A percentile compares a stretch with the other conserved stretches of the same genome.
Conservation (phyloP, 1,140 invertebrate genomes). For the Ceratoteleas bidentatus region DNA sequence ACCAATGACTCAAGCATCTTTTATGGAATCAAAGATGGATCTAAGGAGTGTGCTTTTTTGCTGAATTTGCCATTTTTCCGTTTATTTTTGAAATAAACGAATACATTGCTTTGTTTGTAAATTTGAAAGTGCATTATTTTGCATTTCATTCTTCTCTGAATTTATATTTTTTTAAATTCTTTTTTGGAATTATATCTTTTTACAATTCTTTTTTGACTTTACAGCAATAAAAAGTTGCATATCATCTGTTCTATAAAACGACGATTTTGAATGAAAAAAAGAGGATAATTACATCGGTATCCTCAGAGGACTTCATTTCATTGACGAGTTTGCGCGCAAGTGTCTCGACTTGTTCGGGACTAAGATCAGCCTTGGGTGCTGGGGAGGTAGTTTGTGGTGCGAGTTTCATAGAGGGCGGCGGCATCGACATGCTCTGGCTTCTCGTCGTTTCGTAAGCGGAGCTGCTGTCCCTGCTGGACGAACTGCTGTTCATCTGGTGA, state of each 20-base stretch:
- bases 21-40: slow-evolving; percentile 74
- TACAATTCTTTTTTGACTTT: too few relatives aligned
- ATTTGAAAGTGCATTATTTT: too few relatives aligned
- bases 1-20: slow-evolving; percentile 80
- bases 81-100: too few relatives aligned
- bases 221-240: too few relatives aligned
- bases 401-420: slow-evolving; percentile 72
- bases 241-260: too few relatives aligned
- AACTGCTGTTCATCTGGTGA: slow-evolving; percentile 78
- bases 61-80: not conserved
- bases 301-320: slow-evolving; percentile 67
- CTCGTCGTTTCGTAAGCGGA: slow-evolving; percentile 70
- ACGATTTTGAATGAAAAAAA: too few relatives aligned
- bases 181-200: too few relatives aligned
- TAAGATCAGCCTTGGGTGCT: slow-evolving; percentile 37
- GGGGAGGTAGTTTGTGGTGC: slow-evolving; percentile 65
- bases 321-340: slow-evolving; percentile 67
- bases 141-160: too few relatives aligned
- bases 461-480: slow-evolving; percentile 69
- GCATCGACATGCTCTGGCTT: slow-evolving; percentile 75
- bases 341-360: slow-evolving; percentile 40
- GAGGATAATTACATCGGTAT: slow-evolving; percentile 68
- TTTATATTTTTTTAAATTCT: too few relatives aligned
- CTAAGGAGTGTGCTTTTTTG: slow-evolving; percentile 77
- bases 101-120: too few relatives aligned